Percentiles rank a stretch among this genome's conserved stretches.
phyloP scores from a whole-genome alignment of 2,888 invertebrate genomes.

The Heliconius ismenius region DNA sequence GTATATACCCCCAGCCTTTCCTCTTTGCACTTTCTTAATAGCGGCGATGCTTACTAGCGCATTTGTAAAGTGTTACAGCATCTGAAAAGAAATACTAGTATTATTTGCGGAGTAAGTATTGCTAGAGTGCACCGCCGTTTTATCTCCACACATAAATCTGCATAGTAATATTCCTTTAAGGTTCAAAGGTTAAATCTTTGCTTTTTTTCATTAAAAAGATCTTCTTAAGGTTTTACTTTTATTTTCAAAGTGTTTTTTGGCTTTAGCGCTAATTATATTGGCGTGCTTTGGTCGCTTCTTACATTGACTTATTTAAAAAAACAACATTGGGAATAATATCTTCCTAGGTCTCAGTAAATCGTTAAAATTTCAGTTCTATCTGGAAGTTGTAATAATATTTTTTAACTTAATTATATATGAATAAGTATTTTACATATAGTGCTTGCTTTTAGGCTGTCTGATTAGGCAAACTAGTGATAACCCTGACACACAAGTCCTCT shows the following conservation, averaged over 20 bases:
- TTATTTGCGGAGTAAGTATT: constrained; percentile 4
- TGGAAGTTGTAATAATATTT: neutral
- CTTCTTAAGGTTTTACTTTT: neutral
- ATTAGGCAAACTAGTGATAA: neutral
- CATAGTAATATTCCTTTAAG: constrained; percentile 5
- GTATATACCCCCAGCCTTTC: constrained; percentile 7
- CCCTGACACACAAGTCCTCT: neutral
- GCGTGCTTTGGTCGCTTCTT: neutral
- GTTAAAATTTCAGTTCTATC: neutral
- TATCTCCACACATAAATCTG: constrained; percentile 8
- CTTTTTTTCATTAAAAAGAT: constrained; percentile 2
- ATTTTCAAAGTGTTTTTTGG: no score
- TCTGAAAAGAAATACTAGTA: constrained; percentile 19
- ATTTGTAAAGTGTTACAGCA: constrained; percentile 22
- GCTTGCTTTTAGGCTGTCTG: neutral
- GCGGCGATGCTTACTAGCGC: constrained; percentile 22
- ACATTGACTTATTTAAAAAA: neutral
- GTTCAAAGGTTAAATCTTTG: constrained; percentile 3
- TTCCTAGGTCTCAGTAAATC: neutral
- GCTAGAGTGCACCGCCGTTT: constrained; percentile 11
- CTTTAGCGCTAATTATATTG: neutral
- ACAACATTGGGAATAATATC: neutral
- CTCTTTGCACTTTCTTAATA: constrained; percentile 29
- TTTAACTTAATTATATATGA: neutral
- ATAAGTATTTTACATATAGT: neutral